Percentiles rank a stretch among this genome's conserved stretches.
Evolutionary conservation across 2,113 vertebrate genomes (phyloP).

Genomic region (Hemicordylus capensis): DNA sequence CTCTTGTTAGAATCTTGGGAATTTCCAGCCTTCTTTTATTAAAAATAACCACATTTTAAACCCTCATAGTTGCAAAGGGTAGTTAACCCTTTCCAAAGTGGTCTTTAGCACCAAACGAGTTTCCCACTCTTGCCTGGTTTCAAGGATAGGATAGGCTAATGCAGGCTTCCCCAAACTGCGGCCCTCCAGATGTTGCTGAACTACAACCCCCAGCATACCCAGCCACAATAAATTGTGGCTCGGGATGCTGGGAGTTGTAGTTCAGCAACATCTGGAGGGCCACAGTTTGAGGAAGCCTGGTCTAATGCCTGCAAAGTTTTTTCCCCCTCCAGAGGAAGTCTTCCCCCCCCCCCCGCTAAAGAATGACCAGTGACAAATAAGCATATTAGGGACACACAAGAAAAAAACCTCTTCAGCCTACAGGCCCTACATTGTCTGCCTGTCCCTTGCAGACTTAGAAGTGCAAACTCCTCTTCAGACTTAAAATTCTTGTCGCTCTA

Average conservation of each 20-base stretch:
- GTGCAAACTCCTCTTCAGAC: not conserved
- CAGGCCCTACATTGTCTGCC: not conserved
- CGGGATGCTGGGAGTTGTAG: no score
- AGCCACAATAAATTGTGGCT: no score
- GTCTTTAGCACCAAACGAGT: not conserved
- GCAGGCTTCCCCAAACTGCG: not conserved
- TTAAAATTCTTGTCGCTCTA: not conserved
- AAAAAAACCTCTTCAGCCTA: no score
- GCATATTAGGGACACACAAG: not conserved
- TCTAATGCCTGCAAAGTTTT: no score
- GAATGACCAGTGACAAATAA: no score
- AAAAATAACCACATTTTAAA: not conserved
- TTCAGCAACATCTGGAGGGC: no score
- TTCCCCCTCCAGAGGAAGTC: no score
- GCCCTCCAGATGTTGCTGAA: not conserved
- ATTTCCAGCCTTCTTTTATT: not conserved
- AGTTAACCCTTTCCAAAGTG: not conserved
- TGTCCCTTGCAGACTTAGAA: not conserved
- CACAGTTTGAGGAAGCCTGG: no score
- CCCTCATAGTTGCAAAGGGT: not conserved
- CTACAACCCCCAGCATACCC: no score
- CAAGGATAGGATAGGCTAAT: not conserved
- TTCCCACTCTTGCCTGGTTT: not conserved
- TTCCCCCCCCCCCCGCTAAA: no score
- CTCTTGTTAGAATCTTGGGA: not conserved